Evolutionary conservation across 37 sponge, comb jelly and placozoan species (phyloP).

Genomic region (Haliclona indistincta): DNA sequence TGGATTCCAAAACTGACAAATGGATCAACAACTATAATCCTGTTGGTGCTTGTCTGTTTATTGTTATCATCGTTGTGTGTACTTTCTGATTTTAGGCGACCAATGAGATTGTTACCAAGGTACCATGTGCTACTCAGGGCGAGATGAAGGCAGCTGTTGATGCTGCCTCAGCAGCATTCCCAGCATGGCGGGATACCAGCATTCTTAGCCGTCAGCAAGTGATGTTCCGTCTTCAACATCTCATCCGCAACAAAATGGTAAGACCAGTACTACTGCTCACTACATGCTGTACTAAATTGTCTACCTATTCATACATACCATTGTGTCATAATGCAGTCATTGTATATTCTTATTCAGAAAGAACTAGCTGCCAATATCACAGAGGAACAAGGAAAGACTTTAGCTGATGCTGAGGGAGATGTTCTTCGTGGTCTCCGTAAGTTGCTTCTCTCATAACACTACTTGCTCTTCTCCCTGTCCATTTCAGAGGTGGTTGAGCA

Average conservation of each 20-base stretch:
- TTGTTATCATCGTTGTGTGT: neutral
- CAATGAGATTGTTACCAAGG: constrained; percentile 88
- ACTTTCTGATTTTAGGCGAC: constrained; percentile 71
- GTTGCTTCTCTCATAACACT: neutral
- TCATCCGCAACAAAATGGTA: constrained; percentile 87
- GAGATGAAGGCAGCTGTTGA: constrained; percentile 95
- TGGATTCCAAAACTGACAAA: constrained; percentile 87
- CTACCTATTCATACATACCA: neutral
- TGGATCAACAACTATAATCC: constrained; percentile 97
- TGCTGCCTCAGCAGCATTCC: constrained; percentile 85
- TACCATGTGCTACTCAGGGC: constrained; percentile 89
- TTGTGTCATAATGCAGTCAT: neutral
- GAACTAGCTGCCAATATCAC: constrained; percentile 77
- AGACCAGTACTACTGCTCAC: constrained; percentile 4
- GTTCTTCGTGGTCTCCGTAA: constrained; percentile 91
- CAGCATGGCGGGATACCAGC: constrained; percentile 73
- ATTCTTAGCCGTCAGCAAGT: constrained; percentile 86
- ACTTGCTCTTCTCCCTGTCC: neutral
- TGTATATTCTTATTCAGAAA: constrained; percentile 25
- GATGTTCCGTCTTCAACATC: constrained; percentile 94
- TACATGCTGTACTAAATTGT: neutral
- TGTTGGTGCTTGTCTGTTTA: constrained; percentile 22
- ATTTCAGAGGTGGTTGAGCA: constrained; percentile 95
- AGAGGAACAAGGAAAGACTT: constrained; percentile 96
- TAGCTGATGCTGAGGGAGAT: constrained; percentile 98